Evolutionary conservation across 92 coral and sea anemone genomes (phyloP), one percentile per base, ranked within the genome.

Genomic region (Ricordea florida): DNA sequence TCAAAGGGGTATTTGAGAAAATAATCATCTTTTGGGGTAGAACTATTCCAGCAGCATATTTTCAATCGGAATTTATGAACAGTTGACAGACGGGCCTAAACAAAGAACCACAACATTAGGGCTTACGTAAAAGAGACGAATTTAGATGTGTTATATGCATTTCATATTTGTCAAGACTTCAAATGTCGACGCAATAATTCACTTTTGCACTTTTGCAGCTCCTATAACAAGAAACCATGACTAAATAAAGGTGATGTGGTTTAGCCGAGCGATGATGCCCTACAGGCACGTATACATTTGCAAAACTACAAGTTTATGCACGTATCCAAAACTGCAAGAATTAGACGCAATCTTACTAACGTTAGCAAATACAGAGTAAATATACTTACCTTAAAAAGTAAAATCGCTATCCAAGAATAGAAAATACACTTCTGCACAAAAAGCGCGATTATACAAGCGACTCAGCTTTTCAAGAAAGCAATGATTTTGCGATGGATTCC

Each of bases 391-490:
- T 90, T 90, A 82, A 82, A 76, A 67, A 46, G 83, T 52, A 64
- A 90, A 90, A 79, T 87, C 85, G 68, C 76, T 79, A 76, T 64
- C 82, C 81, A 77, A 71, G 64, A 58, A 62, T 75, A 67, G 88
- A 81, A 62, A 78, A 90, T 78, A 79, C 96, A 85, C 78, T 52
- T 72, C 76, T 82, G 85, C 89, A 90, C 82, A 85, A 86, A 62
- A 64, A 68, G 38, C 83, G 76, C 86, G 81, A 75, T 74, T 37
- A n/a, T 81, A 78, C 72, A 80, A 73, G 82, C 83, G 70, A 70
- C 64, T 27, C 78, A 65, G 96, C 96, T 90, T 83, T 84, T 72
- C 79, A 86, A 77, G 85, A 90, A 90, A 90, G 96, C 96, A 78
- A 80, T 56, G 85, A 83, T 63, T 78, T 82, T 83, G 79, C 87